Percentiles rank a stretch among this genome's conserved stretches.
Evolutionary conservation across 2,797 vertebrate genomes (phyloP).

Genomic region (Yasuhikotakia modesta): DNA sequence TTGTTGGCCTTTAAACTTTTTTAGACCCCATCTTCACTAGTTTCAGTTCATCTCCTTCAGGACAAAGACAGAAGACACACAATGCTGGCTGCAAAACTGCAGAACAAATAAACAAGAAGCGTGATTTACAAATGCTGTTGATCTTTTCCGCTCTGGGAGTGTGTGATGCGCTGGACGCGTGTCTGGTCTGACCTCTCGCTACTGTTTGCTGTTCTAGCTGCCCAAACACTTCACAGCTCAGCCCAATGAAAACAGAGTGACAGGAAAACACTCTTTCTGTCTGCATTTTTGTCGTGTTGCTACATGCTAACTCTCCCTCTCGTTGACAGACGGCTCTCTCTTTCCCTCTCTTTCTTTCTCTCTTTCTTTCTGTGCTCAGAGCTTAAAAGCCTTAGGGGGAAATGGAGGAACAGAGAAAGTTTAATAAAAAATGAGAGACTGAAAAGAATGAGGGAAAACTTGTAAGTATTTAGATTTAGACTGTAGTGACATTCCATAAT

Average conservation of each 20-base stretch:
- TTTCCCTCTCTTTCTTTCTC: slow-evolving; percentile 27
- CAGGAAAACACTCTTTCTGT: slow-evolving; percentile 58
- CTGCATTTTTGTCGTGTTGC: slow-evolving; percentile 82
- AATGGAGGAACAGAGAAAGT: slow-evolving; percentile 15
- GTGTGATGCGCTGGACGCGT: slow-evolving; percentile 15
- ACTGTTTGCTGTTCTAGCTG: slow-evolving; percentile 20
- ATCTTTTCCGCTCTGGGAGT: slow-evolving; percentile 7
- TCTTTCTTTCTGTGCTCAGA: slow-evolving; percentile 22
- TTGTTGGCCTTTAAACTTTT: too few relatives aligned
- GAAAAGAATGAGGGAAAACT: neutral
- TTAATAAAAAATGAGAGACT: slow-evolving; percentile 19
- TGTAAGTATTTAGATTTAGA: neutral
- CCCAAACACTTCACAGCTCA: slow-evolving; percentile 43
- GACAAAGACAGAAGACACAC: slow-evolving; percentile 24
- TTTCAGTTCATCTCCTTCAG: slow-evolving; percentile 41
- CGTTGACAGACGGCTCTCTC: too few relatives aligned
- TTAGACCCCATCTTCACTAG: too few relatives aligned
- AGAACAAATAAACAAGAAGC: slow-evolving; percentile 26
- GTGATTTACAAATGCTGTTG: slow-evolving; percentile 28
- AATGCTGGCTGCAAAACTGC: slow-evolving; percentile 27
- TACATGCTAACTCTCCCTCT: slow-evolving; percentile 71
- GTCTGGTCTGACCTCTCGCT: slow-evolving; percentile 23
- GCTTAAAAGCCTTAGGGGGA: slow-evolving; percentile 15
- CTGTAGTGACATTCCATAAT: neutral
- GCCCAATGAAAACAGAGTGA: slow-evolving; percentile 26